These are phyloP conservation scores for Tamias sibiricus DNA, from an alignment of 2,113 vertebrate genomes.

Conservation along the genomic window DNA sequence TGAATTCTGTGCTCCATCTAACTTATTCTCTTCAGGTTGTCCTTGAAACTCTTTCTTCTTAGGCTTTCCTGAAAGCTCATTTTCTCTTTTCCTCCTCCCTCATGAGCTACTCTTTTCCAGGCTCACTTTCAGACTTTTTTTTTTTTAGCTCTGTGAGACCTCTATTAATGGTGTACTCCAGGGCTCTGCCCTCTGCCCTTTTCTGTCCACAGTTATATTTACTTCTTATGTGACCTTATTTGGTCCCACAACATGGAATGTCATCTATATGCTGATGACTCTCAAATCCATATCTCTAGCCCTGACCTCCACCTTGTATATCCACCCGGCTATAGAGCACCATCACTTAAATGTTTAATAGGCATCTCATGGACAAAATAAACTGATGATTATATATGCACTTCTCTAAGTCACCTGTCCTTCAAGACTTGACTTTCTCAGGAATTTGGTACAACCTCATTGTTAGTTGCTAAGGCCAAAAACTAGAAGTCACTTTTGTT, in stretches of 20 bases:
- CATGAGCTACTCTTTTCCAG: neutral
- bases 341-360: slow-evolving; percentile 39
- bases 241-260: neutral
- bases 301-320: neutral
- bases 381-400: neutral
- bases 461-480: neutral
- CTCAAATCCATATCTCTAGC: neutral
- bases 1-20: neutral
- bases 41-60: neutral
- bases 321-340: neutral
- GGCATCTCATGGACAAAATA: neutral
- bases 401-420: neutral
- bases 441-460: neutral
- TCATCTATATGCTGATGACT: slow-evolving; percentile 37
- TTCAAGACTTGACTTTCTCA: neutral
- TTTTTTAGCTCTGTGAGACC: neutral
- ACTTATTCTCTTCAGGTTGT: neutral
- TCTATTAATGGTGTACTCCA: neutral
- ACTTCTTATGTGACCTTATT: neutral
- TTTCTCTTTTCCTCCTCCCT: neutral
- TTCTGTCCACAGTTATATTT: neutral
- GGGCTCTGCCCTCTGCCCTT: neutral
- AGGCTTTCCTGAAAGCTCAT: neutral
- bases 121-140: neutral
- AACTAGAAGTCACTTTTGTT: neutral